phyloP scores from a whole-genome alignment of 1,140 invertebrate genomes.

The Ostrea edulis region DNA sequence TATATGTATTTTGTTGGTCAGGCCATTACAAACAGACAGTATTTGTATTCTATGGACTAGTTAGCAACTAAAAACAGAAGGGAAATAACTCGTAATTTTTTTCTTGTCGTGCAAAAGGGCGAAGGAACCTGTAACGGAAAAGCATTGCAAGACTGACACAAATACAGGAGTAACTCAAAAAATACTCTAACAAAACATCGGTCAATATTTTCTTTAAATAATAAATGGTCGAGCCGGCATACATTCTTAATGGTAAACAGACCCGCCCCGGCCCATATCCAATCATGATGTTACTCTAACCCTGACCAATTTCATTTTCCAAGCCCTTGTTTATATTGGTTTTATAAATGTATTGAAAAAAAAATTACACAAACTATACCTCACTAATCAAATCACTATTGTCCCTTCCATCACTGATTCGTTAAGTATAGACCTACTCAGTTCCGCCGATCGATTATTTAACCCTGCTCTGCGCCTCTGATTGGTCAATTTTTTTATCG shows the following conservation, averaged over 20 bases:
- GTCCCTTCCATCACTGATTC: background rate
- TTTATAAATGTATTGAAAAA: background rate
- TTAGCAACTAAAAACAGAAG: slow-evolving; percentile 25
- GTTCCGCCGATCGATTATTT: background rate
- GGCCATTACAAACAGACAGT: too few relatives aligned
- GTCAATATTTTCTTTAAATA: background rate
- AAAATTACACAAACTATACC: background rate
- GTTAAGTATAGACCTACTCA: background rate
- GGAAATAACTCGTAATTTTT: background rate
- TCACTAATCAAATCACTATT: background rate
- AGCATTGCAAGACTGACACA: background rate
- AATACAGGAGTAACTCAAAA: background rate
- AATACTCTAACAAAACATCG: background rate
- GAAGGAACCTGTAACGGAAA: too few relatives aligned
- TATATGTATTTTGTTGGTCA: background rate
- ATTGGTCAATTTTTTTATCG: background rate
- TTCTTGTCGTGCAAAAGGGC: too few relatives aligned
- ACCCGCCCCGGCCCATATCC: background rate
- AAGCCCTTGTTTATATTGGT: background rate
- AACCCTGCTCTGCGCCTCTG: background rate
- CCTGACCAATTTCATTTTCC: too few relatives aligned
- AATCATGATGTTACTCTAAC: background rate
- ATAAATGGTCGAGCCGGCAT: background rate
- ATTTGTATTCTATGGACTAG: background rate
- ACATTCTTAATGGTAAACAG: background rate